Conservation (phyloP, 53 echinoderm and acorn worm species). For the Patiria pectinifera region DNA sequence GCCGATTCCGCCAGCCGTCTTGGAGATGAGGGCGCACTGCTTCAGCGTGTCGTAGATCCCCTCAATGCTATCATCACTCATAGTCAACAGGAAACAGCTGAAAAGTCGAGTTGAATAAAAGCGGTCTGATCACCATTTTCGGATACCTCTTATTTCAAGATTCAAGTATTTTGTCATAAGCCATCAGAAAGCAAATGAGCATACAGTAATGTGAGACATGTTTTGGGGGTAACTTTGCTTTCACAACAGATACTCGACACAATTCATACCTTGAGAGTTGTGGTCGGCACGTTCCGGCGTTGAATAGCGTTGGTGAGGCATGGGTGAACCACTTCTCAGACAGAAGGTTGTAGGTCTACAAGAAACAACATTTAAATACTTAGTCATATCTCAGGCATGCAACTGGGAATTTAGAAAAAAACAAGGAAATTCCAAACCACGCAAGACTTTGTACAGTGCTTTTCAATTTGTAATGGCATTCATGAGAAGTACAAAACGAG, state of each 20-base stretch:
- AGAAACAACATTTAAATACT: neutral
- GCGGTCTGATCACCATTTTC: neutral
- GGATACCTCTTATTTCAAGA: neutral
- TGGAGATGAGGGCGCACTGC: constrained; percentile 95
- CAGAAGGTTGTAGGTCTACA: constrained; percentile 91
- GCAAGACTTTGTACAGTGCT: no score
- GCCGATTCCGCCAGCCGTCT: constrained; percentile 96
- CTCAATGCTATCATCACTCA: constrained; percentile 93
- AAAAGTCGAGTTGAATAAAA: neutral
- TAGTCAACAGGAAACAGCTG: constrained; percentile 89
- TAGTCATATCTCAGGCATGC: no score
- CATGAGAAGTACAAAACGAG: no score
- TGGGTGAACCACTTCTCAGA: constrained; percentile 99
- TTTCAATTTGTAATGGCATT: no score
- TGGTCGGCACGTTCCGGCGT: constrained; percentile 95
- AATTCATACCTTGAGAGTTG: constrained; percentile 87
- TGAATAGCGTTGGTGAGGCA: constrained; percentile 97
- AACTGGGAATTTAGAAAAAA: no score
- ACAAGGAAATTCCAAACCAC: no score
- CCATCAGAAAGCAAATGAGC: neutral
- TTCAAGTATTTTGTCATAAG: neutral
- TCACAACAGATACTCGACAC: no score
- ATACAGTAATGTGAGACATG: no score
- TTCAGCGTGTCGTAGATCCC: constrained; percentile 98
- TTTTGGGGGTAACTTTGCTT: no score